Conservation (phyloP, 1,140 invertebrate species). For the Achatina immaculata region DNA sequence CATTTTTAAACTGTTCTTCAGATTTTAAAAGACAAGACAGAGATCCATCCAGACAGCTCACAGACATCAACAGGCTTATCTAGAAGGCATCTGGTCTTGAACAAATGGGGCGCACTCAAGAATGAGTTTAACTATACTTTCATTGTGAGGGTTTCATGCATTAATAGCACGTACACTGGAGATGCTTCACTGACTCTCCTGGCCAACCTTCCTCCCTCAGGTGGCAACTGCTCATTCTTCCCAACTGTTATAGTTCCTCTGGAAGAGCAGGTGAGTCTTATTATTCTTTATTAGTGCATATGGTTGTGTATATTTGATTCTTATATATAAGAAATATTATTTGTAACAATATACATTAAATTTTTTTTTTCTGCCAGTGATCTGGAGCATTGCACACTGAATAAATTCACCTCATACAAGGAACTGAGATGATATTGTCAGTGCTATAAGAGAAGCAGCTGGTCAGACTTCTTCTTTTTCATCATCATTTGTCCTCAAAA, state of each 20-base stretch:
- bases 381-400: no score
- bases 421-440: no score
- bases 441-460: no score
- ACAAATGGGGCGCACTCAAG: slow-evolving; percentile 49
- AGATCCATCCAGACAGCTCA: slow-evolving; percentile 4
- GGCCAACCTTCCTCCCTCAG: slow-evolving; percentile 50
- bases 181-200: slow-evolving; percentile 38
- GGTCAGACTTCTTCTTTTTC: no score
- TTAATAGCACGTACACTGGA: slow-evolving; percentile 8
- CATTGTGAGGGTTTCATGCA: slow-evolving; percentile 42
- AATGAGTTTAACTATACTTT: slow-evolving; percentile 49
- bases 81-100: slow-evolving; percentile 42
- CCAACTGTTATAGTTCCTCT: slow-evolving; percentile 45
- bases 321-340: slow-evolving; percentile 1
- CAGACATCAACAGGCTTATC: slow-evolving; percentile 32
- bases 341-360: no score
- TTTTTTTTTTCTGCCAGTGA: no score
- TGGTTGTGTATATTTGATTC: not conserved
- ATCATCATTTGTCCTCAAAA: no score
- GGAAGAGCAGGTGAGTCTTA: slow-evolving; percentile 21
- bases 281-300: not conserved
- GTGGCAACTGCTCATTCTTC: slow-evolving; percentile 47
- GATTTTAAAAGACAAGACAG: slow-evolving; percentile 6
- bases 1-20: no score
- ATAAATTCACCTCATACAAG: no score